Percentiles rank a stretch among this genome's conserved stretches.
These are phyloP conservation scores for Buathra laborator DNA, from an alignment of 2,888 invertebrate species.

Conservation along the genomic window DNA sequence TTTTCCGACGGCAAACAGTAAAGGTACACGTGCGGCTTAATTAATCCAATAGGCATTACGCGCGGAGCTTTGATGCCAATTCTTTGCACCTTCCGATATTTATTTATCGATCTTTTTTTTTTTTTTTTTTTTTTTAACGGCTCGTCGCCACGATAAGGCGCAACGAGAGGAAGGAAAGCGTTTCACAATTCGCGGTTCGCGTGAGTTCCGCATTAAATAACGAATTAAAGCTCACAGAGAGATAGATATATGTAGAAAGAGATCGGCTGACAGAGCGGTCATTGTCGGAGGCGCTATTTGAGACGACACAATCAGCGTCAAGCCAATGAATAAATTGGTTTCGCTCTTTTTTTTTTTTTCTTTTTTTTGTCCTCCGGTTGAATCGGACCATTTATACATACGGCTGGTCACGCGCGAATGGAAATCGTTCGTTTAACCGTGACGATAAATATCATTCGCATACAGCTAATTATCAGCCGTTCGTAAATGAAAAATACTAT, in stretches of 20 bases:
- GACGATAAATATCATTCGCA: conserved; percentile 6
- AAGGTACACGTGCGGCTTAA: not conserved
- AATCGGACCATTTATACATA: not conserved
- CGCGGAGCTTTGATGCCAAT: not conserved
- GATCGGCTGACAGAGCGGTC: not conserved
- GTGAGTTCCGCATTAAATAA: conserved; percentile 6
- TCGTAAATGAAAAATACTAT: not conserved
- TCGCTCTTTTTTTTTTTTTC: conserved; percentile 16
- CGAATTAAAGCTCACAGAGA: not conserved
- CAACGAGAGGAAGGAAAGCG: conserved; percentile 33
- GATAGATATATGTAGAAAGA: not conserved
- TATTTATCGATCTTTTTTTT: not conserved
- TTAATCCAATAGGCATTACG: not conserved
- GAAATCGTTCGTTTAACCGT: conserved; percentile 6
- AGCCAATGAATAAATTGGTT: conserved; percentile 44
- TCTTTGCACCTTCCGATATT: not conserved
- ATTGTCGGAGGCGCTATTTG: conserved; percentile 16
- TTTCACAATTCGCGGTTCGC: not conserved
- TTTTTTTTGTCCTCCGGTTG: conserved; percentile 37
- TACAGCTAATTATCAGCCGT: not conserved
- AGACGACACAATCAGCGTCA: conserved; percentile 32
- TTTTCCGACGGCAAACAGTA: not conserved
- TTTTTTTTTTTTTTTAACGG: not conserved
- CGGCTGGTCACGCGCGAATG: not conserved
- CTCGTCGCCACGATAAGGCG: not conserved